Evolutionary conservation across 2,888 invertebrate species (phyloP).

Genomic region (Sesia apiformis): DNA sequence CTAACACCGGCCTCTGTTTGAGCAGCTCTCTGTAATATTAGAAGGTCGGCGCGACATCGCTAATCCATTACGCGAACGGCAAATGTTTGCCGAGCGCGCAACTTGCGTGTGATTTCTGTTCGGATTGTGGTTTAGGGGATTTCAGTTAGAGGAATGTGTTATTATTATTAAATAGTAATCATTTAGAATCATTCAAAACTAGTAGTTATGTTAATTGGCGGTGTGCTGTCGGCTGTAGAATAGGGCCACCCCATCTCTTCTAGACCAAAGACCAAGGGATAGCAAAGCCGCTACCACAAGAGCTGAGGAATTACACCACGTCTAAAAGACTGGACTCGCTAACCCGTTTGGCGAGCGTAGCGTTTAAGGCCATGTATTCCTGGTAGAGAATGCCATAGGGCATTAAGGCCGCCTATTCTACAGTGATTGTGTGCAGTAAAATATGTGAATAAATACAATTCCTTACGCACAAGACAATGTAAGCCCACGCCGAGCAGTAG

Average conservation of each 20-base stretch:
- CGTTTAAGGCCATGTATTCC: neutral
- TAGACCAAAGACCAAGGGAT: neutral
- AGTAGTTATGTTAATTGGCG: too few relatives aligned
- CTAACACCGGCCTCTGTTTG: conserved; percentile 1
- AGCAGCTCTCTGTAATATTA: conserved; percentile 30
- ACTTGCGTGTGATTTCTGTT: conserved; percentile 28
- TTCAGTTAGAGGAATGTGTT: neutral
- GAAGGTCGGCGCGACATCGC: conserved; percentile 36
- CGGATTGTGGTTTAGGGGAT: conserved; percentile 21
- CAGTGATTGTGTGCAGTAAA: too few relatives aligned
- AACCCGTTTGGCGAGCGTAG: too few relatives aligned
- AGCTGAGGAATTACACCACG: neutral
- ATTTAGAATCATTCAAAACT: too few relatives aligned
- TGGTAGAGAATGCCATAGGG: neutral
- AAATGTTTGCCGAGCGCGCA: conserved; percentile 12
- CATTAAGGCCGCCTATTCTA: too few relatives aligned
- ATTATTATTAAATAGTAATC: too few relatives aligned
- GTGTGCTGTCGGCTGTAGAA: too few relatives aligned
- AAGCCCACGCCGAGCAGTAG: too few relatives aligned
- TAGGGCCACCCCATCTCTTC: neutral
- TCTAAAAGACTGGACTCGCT: neutral
- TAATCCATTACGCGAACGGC: conserved; percentile 46
- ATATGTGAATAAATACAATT: too few relatives aligned
- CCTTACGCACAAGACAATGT: too few relatives aligned
- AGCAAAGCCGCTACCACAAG: too few relatives aligned